A percentile compares a stretch with the other conserved stretches of the same genome.
These are phyloP conservation scores for Lacanobia wlatinum DNA, from an alignment of 2,888 invertebrate species.

Conservation along the genomic window DNA sequence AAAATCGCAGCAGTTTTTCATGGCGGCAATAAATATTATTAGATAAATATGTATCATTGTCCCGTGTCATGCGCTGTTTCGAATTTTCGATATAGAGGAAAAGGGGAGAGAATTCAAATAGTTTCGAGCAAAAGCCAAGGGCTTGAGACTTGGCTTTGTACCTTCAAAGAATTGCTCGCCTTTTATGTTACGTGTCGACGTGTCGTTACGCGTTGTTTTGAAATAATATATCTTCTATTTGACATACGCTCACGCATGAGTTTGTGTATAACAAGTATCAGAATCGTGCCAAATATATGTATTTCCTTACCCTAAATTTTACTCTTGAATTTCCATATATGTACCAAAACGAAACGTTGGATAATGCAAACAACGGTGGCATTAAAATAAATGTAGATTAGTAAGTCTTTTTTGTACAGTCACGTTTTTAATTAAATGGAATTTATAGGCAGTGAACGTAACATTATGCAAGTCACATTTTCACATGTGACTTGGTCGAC, in stretches of 20 bases:
- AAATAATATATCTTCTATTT: conserved; percentile 61
- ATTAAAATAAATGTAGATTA: conserved; percentile 63
- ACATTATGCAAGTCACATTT: conserved; percentile 78
- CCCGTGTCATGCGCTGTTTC: conserved; percentile 80
- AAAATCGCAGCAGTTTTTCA: conserved; percentile 82
- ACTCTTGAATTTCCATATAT: conserved; percentile 23
- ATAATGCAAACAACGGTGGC: conserved; percentile 45
- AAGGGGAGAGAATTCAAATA: conserved; percentile 81
- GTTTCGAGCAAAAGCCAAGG: conserved; percentile 75
- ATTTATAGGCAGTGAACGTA: conserved; percentile 76
- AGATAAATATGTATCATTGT: conserved; percentile 90
- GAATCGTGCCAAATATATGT: conserved; percentile 40
- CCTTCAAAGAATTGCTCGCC: conserved; percentile 72
- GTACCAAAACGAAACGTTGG: conserved; percentile 42
- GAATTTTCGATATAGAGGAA: conserved; percentile 70
- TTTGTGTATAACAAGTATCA: conserved; percentile 45
- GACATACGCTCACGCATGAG: conserved; percentile 48
- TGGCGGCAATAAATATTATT: conserved; percentile 86
- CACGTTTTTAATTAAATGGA: conserved; percentile 85
- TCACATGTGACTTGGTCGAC: conserved; percentile 75
- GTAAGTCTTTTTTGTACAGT: conserved; percentile 72
- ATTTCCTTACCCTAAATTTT: conserved; percentile 22
- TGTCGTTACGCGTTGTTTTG: conserved; percentile 74
- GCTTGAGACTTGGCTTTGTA: conserved; percentile 66
- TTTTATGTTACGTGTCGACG: conserved; percentile 75